Percentiles rank a stretch among this genome's conserved stretches.
Evolutionary conservation across 2,888 invertebrate genomes (phyloP).

Genomic region (Ornithoptera priamus): DNA sequence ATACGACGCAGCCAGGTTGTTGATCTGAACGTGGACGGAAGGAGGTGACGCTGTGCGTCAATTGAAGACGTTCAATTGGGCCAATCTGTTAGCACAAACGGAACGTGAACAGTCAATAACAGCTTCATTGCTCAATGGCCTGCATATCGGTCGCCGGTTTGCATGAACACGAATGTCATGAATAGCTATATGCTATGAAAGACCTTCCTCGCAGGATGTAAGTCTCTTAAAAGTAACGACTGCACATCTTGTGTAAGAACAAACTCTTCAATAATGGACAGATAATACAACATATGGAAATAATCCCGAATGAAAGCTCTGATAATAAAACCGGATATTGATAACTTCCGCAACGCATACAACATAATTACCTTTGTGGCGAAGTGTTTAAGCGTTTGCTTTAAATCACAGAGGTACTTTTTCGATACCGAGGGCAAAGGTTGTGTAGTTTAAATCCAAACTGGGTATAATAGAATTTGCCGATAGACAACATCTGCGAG

Average conservation of each 20-base stretch:
- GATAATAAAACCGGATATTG: too few species aligned
- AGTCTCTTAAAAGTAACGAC: background rate
- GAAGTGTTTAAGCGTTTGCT: too few species aligned
- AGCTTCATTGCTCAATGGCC: conserved; percentile 22
- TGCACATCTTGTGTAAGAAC: background rate
- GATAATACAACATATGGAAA: background rate
- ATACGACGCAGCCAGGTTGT: background rate
- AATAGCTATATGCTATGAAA: background rate
- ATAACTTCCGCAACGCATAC: too few species aligned
- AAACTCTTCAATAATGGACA: background rate
- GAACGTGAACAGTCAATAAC: conserved; percentile 20
- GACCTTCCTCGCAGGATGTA: background rate
- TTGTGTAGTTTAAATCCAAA: too few species aligned
- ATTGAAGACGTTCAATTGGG: conserved; percentile 21
- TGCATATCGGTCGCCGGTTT: conserved; percentile 13
- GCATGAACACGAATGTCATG: conserved; percentile 1
- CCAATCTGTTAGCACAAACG: conserved; percentile 17
- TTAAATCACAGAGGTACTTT: too few species aligned
- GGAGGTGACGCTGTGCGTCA: conserved; percentile 8
- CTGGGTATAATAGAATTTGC: too few species aligned
- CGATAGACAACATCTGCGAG: too few species aligned
- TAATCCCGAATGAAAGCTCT: too few species aligned
- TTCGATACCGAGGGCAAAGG: too few species aligned
- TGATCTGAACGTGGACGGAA: background rate
- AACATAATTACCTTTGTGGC: too few species aligned